A percentile compares a stretch with the other conserved stretches of the same genome.
Conservation (phyloP, 2,113 vertebrate genomes). For the Centropus bengalensis region DNA sequence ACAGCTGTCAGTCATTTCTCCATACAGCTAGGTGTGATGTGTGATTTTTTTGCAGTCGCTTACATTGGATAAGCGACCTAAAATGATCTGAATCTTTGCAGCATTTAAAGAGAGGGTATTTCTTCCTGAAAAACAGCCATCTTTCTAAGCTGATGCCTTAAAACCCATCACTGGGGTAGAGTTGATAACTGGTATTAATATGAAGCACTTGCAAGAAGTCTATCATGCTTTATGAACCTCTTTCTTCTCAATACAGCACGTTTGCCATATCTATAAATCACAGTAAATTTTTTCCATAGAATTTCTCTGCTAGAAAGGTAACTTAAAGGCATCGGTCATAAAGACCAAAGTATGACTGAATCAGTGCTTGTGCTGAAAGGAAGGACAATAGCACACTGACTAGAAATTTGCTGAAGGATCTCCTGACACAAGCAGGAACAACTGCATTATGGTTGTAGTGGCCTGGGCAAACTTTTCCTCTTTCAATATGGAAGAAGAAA, state of each 20-base stretch:
- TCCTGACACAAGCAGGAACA: accelerated
- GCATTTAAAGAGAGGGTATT: neutral
- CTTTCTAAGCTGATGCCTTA: neutral
- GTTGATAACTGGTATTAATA: neutral
- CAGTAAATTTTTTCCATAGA: neutral
- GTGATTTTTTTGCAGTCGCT: too few species aligned
- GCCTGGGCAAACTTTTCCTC: neutral
- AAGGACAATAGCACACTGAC: neutral
- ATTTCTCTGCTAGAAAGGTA: neutral
- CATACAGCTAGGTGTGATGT: neutral
- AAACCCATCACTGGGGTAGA: neutral
- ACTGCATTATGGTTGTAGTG: neutral
- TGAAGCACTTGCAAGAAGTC: neutral
- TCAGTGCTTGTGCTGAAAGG: neutral
- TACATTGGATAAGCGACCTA: neutral
- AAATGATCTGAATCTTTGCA: neutral
- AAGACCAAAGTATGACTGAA: accelerated
- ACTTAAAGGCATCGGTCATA: neutral
- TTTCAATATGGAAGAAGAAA: neutral
- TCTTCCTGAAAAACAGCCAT: too few species aligned
- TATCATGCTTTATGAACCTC: neutral
- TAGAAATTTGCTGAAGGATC: neutral
- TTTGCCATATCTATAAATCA: neutral
- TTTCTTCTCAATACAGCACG: neutral
- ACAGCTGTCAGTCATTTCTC: neutral